These are phyloP conservation scores for Bombus confusus DNA, from an alignment of 1,140 invertebrate genomes.

Conservation along the genomic window DNA sequence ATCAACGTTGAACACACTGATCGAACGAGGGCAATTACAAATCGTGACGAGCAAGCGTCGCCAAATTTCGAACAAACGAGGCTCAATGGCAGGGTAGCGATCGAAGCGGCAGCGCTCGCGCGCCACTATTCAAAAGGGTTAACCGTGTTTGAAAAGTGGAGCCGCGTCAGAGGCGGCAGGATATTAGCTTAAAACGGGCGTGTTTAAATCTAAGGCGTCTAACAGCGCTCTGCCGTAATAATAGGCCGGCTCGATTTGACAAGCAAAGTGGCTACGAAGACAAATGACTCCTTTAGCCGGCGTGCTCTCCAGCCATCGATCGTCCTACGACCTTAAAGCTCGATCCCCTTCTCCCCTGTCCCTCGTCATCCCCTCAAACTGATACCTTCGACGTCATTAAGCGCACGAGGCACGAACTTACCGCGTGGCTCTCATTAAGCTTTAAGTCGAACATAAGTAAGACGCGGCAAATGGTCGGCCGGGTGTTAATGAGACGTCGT, in stretches of 20 bases:
- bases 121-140: conserved; percentile 9
- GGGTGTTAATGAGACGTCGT: conserved; percentile 50
- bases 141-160: conserved; percentile 42
- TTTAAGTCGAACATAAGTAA: conserved; percentile 59
- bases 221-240: conserved; percentile 52
- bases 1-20: not conserved
- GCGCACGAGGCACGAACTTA: conserved; percentile 45
- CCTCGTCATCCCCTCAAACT: conserved; percentile 46
- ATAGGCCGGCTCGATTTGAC: conserved; percentile 66
- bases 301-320: conserved; percentile 55
- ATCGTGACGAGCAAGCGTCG: not conserved
- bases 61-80: not conserved
- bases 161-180: conserved; percentile 30
- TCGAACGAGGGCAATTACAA: conserved; percentile 2
- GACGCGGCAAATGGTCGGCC: conserved; percentile 52
- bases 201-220: conserved; percentile 60
- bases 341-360: conserved; percentile 11
- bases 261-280: conserved; percentile 74
- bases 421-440: conserved; percentile 53
- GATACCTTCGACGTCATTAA: conserved; percentile 65
- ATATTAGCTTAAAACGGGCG: conserved; percentile 61
- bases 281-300: conserved; percentile 68
- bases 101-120: not conserved
- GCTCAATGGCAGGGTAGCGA: not conserved
- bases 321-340: conserved; percentile 56